These are phyloP conservation scores for Caenorhabditis wallacei DNA, from an alignment of 2,888 invertebrate genomes.

Conservation along the genomic window DNA sequence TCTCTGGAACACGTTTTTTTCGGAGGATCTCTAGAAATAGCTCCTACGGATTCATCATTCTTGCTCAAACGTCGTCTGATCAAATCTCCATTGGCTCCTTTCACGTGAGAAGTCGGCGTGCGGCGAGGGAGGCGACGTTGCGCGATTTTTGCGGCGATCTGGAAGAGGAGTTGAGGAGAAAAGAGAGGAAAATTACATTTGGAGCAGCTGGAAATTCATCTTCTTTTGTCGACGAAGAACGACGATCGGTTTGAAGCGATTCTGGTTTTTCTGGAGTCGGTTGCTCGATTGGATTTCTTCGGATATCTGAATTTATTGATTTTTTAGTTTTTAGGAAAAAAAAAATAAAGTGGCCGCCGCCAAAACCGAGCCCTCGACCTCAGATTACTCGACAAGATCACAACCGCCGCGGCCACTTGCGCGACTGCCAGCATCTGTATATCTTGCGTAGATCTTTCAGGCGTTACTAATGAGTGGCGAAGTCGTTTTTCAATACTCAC, in stretches of 20 bases:
- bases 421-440: no score
- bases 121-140: slow-evolving; percentile 56
- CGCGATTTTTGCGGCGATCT: slow-evolving; percentile 63
- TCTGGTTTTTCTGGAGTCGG: neutral
- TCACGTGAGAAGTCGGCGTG: slow-evolving; percentile 64
- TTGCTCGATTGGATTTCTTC: slow-evolving; percentile 24
- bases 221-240: slow-evolving; percentile 2
- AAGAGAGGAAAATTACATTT: slow-evolving; percentile 12
- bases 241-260: slow-evolving; percentile 25
- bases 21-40: neutral
- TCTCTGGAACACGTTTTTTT: slow-evolving; percentile 13
- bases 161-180: neutral
- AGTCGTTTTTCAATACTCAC: no score
- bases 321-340: neutral
- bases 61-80: slow-evolving; percentile 55
- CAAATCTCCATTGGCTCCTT: slow-evolving; percentile 43
- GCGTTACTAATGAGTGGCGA: no score
- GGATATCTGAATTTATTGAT: slow-evolving; percentile 6
- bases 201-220: slow-evolving; percentile 43
- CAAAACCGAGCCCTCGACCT: no score
- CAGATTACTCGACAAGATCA: no score
- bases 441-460: no score
- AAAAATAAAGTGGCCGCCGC: no score
- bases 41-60: slow-evolving; percentile 18
- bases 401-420: no score